These are phyloP conservation scores for Ochropacha duplaris DNA, from an alignment of 2,888 invertebrate genomes.

Conservation along the genomic window DNA sequence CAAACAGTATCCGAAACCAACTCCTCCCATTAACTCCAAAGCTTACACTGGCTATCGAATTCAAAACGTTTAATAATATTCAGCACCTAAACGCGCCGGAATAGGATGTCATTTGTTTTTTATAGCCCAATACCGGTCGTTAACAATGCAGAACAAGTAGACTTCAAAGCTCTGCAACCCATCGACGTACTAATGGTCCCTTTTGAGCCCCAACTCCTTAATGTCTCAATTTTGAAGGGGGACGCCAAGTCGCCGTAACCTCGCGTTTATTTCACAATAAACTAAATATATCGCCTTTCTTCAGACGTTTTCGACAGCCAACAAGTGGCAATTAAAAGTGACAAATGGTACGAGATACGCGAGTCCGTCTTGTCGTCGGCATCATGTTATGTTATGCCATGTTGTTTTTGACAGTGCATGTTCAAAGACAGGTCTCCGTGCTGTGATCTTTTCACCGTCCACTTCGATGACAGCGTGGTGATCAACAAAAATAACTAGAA, in stretches of 20 bases:
- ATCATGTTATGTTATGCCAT: conserved; percentile 53
- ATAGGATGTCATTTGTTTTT: conserved; percentile 48
- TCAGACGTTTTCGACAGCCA: conserved; percentile 69
- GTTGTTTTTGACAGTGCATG: conserved; percentile 44
- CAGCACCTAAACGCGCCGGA: conserved; percentile 23
- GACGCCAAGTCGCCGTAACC: conserved; percentile 7
- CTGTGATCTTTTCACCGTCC: conserved; percentile 47
- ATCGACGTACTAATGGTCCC: conserved; percentile 28
- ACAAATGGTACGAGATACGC: conserved; percentile 75
- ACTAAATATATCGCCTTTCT: conserved; percentile 72
- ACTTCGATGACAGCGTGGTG: conserved; percentile 28
- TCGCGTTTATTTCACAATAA: conserved; percentile 73
- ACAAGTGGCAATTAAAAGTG: conserved; percentile 82
- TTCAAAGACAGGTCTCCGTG: conserved; percentile 45
- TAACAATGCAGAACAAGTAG: conserved; percentile 33
- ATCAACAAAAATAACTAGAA: background rate
- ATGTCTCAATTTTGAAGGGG: conserved; percentile 60
- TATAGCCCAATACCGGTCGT: conserved; percentile 37
- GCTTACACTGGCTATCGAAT: background rate
- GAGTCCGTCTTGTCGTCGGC: conserved; percentile 43
- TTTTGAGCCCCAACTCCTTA: conserved; percentile 56
- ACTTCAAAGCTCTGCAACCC: conserved; percentile 45
- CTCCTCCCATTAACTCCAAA: background rate
- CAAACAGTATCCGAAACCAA: background rate
- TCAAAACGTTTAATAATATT: conserved; percentile 5